Evolutionary conservation across 2,888 invertebrate species (phyloP).

Genomic region (Electrophaes corylata): DNA sequence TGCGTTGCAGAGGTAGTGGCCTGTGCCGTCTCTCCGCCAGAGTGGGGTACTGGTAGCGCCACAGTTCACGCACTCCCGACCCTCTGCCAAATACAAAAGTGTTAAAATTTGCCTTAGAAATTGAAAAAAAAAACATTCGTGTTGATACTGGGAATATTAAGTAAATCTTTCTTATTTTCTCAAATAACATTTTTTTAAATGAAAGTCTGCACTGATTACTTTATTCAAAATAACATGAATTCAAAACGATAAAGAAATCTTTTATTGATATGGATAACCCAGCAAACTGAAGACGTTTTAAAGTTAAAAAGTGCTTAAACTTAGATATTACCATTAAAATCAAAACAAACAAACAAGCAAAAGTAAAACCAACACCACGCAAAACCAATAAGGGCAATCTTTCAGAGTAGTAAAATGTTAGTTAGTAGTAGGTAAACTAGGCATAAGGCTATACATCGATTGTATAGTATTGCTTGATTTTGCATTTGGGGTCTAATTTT

Average conservation of each 20-base stretch:
- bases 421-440: no score
- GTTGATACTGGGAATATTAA: neutral
- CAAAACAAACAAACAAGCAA: conserved; percentile 35
- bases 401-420: no score
- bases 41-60: conserved; percentile 99
- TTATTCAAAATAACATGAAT: conserved; percentile 3
- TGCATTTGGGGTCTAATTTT: no score
- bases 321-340: conserved; percentile 36
- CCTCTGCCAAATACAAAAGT: conserved; percentile 86
- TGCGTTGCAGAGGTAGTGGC: conserved; percentile 99
- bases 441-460: neutral
- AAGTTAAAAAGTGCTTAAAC: conserved; percentile 27
- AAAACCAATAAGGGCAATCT: conserved; percentile 16
- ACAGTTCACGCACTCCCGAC: conserved; percentile 99
- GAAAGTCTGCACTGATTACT: neutral
- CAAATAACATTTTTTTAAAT: neutral
- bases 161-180: no score
- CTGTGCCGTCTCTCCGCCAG: conserved; percentile 98
- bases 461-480: neutral
- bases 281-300: conserved; percentile 2
- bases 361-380: conserved; percentile 35
- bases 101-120: conserved; percentile 25
- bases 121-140: neutral
- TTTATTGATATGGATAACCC: conserved; percentile 9
- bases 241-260: neutral